Base-by-base conservation (phyloP, 2,888 invertebrate genomes). In the Drosophila heteroneura region DNA sequence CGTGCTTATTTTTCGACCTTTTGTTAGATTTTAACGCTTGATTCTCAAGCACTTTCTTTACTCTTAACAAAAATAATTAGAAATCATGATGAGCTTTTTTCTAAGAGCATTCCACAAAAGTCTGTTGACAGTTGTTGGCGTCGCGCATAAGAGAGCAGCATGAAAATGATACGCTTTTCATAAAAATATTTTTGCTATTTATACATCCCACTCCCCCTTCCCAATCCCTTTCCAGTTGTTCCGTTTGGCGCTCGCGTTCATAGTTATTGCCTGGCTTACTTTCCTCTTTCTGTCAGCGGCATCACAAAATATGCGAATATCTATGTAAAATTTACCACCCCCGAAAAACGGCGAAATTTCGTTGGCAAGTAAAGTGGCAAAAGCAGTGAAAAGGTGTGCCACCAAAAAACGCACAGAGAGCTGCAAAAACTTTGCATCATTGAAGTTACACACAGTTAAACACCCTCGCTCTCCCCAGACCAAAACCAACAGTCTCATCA, bases 211-310 rank as follows among this genome's bases (percentile, higher is more conserved):
- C 58, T 22, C 26, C 16, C 1, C 1, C 16, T 39, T 0, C 6
- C n/a, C 9, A 30, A 1, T 30, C 19, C 16, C n/a, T n/a, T 22
- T 58, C 5, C 22, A 5, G 37, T 59, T 33, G 32, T 58, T 62
- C 49, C 58, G 52, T 59, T 67, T 49, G 4, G 47, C 68, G 33
- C 64, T 76, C 54, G 33, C 66, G 66, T 61, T 71, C 67, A 77
- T 77, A 76, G 81, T 74, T 80, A 70, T 80, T 80, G 77, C 77
- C 74, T 65, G 64, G 74, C 76, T 76, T 76, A 74, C 72, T 76
- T 73, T 72, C 63, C 60, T 70, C 73, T 79, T 76, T 73, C 72
- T 76, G 76, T 56, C 64, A 65, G 67, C 41, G 61, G 39, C 76
- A 53, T 67, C 65, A 52, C 70, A 74, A 78, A 78, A 78, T 74